Evolutionary conservation across 2,797 vertebrate species (phyloP).

Genomic region (Nyctibius grandis): DNA sequence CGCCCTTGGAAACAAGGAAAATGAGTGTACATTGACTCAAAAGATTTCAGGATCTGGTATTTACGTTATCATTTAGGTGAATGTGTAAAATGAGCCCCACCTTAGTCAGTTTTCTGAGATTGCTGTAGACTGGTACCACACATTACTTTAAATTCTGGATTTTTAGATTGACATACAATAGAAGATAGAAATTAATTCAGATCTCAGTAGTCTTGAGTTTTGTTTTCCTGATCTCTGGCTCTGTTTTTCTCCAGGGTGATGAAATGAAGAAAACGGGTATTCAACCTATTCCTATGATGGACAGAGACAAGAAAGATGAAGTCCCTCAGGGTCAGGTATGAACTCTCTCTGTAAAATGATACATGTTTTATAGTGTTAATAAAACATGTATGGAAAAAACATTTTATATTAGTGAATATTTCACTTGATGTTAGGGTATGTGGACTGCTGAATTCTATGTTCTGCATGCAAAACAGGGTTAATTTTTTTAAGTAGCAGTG

Average conservation of each 20-base stretch:
- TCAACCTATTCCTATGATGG: slow-evolving; percentile 98
- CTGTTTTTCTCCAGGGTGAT: slow-evolving; percentile 82
- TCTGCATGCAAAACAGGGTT: not conserved
- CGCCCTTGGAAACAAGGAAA: not conserved
- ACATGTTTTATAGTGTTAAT: not conserved
- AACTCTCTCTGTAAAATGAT: not conserved
- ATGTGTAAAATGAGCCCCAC: not conserved
- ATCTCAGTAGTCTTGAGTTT: not conserved
- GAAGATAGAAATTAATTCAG: not conserved
- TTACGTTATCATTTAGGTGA: not conserved
- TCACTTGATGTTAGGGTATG: not conserved
- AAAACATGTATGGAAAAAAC: not conserved
- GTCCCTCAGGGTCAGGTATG: slow-evolving; percentile 96
- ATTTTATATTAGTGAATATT: not conserved
- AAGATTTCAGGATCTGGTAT: not conserved
- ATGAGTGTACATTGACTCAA: not conserved
- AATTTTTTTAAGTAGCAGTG: not conserved
- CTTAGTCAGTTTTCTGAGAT: not conserved
- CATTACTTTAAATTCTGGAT: not conserved
- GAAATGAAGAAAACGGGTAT: slow-evolving; percentile 98
- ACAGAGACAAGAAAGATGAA: slow-evolving; percentile 95
- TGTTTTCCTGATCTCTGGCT: not conserved
- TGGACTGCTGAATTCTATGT: not conserved
- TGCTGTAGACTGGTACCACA: not conserved
- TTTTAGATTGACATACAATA: not conserved